These are phyloP conservation scores for Proisotoma minuta DNA, from an alignment of 2,888 invertebrate species.

Conservation along the genomic window DNA sequence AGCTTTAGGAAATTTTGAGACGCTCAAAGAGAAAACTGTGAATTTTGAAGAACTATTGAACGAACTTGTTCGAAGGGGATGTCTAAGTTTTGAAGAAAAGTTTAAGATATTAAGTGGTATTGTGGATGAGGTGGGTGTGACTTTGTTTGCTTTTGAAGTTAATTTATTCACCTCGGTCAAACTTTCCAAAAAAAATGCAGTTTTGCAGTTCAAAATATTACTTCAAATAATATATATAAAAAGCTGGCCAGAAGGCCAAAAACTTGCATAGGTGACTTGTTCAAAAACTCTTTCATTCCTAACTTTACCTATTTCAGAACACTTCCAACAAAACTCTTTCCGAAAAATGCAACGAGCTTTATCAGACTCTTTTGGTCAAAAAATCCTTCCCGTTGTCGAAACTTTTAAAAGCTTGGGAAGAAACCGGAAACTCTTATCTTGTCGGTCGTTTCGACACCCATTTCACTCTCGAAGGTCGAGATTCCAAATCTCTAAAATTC, in stretches of 20 bases:
- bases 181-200: neutral
- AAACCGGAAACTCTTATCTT: slow-evolving; percentile 33
- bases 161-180: neutral
- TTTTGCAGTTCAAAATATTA: no score
- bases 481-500: slow-evolving; percentile 32
- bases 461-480: slow-evolving; percentile 27
- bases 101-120: slow-evolving; percentile 30
- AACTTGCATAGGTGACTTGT: no score
- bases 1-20: slow-evolving; percentile 20
- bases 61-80: slow-evolving; percentile 29
- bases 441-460: slow-evolving; percentile 32
- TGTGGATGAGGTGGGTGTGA: slow-evolving; percentile 19
- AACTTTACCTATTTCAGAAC: slow-evolving; percentile 6
- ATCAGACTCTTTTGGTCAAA: slow-evolving; percentile 25
- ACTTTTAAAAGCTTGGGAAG: slow-evolving; percentile 27
- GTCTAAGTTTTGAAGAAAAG: slow-evolving; percentile 33
- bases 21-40: slow-evolving; percentile 29
- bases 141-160: neutral
- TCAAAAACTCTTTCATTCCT: neutral
- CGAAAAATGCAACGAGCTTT: slow-evolving; percentile 20
- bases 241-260: no score
- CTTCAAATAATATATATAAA: no score
- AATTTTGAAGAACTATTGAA: slow-evolving; percentile 34
- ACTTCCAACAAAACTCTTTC: slow-evolving; percentile 8
- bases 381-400: slow-evolving; percentile 19